A percentile compares a stretch with the other conserved stretches of the same genome.
These are phyloP conservation scores for Cecropterus lyciades DNA, from an alignment of 1,140 invertebrate genomes.

Conservation along the genomic window DNA sequence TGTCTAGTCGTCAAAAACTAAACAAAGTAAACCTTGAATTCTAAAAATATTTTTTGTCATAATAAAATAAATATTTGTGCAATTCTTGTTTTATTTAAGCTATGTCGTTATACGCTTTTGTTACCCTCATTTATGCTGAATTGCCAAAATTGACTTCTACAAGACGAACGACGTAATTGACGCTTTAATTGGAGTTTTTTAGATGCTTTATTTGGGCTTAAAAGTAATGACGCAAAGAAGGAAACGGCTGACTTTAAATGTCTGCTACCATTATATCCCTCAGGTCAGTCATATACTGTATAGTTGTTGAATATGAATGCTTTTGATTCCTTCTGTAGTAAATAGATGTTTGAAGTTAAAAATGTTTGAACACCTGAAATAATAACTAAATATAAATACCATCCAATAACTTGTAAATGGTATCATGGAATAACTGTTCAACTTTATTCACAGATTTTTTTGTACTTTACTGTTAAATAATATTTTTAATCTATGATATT, in stretches of 20 bases:
- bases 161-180: slow-evolving; percentile 72
- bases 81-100: slow-evolving; percentile 77
- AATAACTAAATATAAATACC: neutral
- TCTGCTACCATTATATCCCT: slow-evolving; percentile 8
- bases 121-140: slow-evolving; percentile 41
- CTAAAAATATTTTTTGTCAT: slow-evolving; percentile 53
- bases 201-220: slow-evolving; percentile 70
- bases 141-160: slow-evolving; percentile 62
- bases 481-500: neutral
- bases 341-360: neutral
- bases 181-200: slow-evolving; percentile 69
- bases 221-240: slow-evolving; percentile 36
- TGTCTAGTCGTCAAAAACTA: slow-evolving; percentile 65
- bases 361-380: slow-evolving; percentile 7
- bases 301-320: slow-evolving; percentile 26
- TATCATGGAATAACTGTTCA: neutral
- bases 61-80: slow-evolving; percentile 67
- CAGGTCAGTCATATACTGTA: slow-evolving; percentile 26
- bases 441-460: neutral
- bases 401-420: neutral
- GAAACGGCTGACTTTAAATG: slow-evolving; percentile 29
- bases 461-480: neutral
- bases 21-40: slow-evolving; percentile 27
- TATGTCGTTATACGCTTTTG: slow-evolving; percentile 38
- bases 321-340: slow-evolving; percentile 8